Percentiles rank a stretch among this genome's conserved stretches.
Conservation (phyloP, 2,797 vertebrate species). For the Carduelis carduelis region DNA sequence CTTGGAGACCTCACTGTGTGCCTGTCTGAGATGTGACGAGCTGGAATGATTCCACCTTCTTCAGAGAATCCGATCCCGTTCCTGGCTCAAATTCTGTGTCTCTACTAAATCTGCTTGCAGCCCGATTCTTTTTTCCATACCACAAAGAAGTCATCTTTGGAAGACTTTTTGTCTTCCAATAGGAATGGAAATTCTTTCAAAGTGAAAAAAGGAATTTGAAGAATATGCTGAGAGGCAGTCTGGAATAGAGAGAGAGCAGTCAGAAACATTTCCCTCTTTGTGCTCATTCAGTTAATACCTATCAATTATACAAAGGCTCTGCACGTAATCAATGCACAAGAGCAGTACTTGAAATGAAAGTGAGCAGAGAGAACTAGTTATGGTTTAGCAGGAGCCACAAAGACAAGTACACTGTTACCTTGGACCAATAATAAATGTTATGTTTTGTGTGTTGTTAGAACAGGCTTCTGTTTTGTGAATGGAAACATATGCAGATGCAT, state of each 20-base stretch:
- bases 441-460: not conserved
- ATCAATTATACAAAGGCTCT: not conserved
- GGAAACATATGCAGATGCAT: constrained; percentile 2
- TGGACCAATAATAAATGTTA: constrained; percentile 1
- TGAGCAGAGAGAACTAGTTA: not conserved
- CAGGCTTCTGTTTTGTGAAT: constrained; percentile 34
- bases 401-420: not conserved
- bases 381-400: not conserved
- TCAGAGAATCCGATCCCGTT: not conserved
- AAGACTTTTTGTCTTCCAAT: not conserved
- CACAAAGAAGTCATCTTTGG: not conserved
- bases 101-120: not conserved
- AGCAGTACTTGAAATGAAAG: not conserved
- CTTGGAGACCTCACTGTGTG: not conserved
- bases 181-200: not conserved
- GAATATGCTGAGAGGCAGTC: not conserved
- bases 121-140: not conserved
- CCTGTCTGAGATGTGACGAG: not conserved
- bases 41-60: not conserved
- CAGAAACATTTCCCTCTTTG: not conserved
- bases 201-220: not conserved
- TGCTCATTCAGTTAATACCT: not conserved
- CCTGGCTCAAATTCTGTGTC: not conserved
- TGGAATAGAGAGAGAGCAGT: not conserved
- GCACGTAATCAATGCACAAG: not conserved